Evolutionary conservation across 2,888 invertebrate genomes (phyloP).

Genomic region (Philopedon plagiatum): DNA sequence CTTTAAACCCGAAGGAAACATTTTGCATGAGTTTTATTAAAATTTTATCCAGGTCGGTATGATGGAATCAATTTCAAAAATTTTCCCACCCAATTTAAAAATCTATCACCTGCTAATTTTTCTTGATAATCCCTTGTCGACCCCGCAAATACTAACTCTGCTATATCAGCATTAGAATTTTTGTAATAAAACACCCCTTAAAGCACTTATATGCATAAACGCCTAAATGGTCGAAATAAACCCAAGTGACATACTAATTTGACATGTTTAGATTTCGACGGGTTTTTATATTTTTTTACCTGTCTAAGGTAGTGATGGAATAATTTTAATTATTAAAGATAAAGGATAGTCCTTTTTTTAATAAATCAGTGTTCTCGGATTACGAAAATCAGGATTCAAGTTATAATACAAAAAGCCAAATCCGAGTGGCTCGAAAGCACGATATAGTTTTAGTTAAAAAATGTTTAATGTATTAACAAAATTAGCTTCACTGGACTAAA

Average conservation of each 20-base stretch:
- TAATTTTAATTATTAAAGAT: no score
- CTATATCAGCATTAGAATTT: constrained; percentile 1
- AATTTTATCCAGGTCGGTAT: not conserved
- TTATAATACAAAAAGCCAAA: no score
- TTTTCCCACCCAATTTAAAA: not conserved
- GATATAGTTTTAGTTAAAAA: no score
- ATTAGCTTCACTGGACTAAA: no score
- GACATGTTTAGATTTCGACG: not conserved
- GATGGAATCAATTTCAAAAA: not conserved
- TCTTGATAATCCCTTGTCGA: not conserved
- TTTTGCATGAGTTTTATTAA: not conserved
- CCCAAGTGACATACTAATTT: not conserved
- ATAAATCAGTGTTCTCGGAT: no score
- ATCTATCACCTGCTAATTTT: not conserved
- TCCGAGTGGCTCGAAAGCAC: no score
- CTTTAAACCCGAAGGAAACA: not conserved
- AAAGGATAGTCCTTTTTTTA: no score
- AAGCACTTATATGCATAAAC: not conserved
- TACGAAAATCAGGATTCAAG: no score
- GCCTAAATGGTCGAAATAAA: not conserved
- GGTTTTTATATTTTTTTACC: not conserved
- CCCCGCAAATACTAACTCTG: not conserved
- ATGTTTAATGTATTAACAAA: no score
- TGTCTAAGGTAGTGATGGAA: not conserved
- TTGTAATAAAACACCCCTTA: not conserved